phyloP scores from a whole-genome alignment of 2,888 invertebrate genomes.

The Tetragonisca angustula region DNA sequence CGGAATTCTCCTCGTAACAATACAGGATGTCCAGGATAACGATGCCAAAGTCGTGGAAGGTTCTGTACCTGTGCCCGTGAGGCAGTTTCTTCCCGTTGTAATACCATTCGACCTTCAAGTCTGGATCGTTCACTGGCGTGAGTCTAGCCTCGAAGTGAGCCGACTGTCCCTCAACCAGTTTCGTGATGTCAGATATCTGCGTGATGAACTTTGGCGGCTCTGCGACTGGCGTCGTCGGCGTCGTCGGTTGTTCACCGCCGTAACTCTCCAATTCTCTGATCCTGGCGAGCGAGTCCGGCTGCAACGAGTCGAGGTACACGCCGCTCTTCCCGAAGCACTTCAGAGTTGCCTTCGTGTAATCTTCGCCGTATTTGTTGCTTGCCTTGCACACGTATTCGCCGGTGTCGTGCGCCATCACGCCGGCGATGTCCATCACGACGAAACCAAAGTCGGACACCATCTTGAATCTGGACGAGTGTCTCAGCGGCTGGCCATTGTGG shows the following conservation, averaged over 20 bases:
- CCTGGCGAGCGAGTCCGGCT: conserved; percentile 95
- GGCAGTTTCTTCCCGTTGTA: conserved; percentile 96
- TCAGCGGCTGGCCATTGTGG: conserved; percentile 95
- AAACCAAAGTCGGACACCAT: conserved; percentile 98
- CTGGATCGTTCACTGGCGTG: conserved; percentile 97
- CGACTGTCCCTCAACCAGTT: conserved; percentile 96
- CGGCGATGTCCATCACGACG: conserved; percentile 97
- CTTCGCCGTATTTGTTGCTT: conserved; percentile 95
- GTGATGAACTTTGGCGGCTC: conserved; percentile 96
- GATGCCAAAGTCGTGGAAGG: conserved; percentile 98
- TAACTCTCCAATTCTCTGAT: conserved; percentile 93
- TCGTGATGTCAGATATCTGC: conserved; percentile 93
- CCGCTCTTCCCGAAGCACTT: conserved; percentile 93
- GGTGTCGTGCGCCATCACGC: conserved; percentile 95
- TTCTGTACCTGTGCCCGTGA: conserved; percentile 97
- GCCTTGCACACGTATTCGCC: conserved; percentile 97
- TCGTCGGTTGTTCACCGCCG: conserved; percentile 87
- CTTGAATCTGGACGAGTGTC: conserved; percentile 95
- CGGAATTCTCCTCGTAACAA: conserved; percentile 98
- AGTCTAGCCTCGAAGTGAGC: conserved; percentile 97
- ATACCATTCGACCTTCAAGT: conserved; percentile 97
- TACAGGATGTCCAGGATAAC: conserved; percentile 97
- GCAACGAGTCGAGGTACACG: conserved; percentile 94
- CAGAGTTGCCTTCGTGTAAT: conserved; percentile 93
- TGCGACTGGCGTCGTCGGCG: conserved; percentile 88